phyloP scores from a whole-genome alignment of 1,140 invertebrate species.

The Drosophila grimshawi region DNA sequence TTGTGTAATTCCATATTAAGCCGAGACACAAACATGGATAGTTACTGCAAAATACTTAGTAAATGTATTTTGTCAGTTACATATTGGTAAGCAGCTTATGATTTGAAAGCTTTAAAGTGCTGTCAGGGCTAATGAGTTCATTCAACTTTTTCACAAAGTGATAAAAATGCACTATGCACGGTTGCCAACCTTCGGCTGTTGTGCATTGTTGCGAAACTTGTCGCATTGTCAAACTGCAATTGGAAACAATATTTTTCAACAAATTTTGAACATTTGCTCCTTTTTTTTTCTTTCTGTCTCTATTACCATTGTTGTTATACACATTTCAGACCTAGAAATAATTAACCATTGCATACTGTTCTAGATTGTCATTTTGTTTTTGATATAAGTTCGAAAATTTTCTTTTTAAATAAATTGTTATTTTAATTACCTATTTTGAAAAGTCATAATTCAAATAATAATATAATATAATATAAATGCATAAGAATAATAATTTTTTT shows the following conservation, averaged over 20 bases:
- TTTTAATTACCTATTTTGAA: no score
- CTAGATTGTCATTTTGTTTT: no score
- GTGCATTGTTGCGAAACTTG: constrained; percentile 37
- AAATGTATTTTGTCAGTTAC: constrained; percentile 40
- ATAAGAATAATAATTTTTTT: no score
- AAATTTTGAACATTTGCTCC: neutral
- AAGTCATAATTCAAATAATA: no score
- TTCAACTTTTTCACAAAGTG: constrained; percentile 31
- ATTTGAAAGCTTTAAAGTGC: constrained; percentile 61
- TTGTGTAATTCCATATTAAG: constrained; percentile 41
- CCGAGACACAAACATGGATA: constrained; percentile 46
- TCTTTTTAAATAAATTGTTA: no score
- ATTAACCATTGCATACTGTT: no score
- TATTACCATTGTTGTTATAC: no score
- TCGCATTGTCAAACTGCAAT: neutral
- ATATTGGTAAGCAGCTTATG: constrained; percentile 69
- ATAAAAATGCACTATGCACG: neutral
- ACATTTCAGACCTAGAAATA: no score
- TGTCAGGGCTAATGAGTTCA: constrained; percentile 55
- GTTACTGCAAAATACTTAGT: constrained; percentile 25
- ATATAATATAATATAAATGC: no score
- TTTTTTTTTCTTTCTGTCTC: no score
- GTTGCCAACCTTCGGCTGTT: neutral
- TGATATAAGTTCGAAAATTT: no score
- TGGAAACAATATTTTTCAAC: neutral